Conservation (phyloP, 2,113 vertebrate species). For the Mormyrus iriodes region DNA sequence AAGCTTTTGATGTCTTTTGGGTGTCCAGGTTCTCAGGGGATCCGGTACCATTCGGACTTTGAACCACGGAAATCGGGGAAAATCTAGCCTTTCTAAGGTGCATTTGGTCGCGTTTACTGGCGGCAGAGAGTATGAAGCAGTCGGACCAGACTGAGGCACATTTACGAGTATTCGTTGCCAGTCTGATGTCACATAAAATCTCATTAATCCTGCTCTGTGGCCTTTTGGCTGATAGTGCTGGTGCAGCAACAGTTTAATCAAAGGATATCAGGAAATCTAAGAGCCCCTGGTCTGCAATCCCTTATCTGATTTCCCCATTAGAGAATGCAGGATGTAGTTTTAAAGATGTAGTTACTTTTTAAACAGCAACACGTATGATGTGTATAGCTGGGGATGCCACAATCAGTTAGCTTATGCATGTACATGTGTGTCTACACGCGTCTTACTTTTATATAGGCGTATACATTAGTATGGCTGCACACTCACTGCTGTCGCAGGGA, state of each 20-base stretch:
- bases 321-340: neutral
- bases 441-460: neutral
- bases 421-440: neutral
- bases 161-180: neutral
- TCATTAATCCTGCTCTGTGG: neutral
- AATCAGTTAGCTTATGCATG: neutral
- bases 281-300: neutral
- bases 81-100: neutral
- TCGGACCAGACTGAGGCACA: constrained; percentile 33
- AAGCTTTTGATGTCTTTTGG: neutral
- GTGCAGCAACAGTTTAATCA: neutral
- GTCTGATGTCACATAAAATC: neutral
- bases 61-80: neutral
- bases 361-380: neutral
- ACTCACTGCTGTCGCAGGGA: neutral
- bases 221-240: neutral
- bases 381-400: neutral
- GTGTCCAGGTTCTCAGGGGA: neutral
- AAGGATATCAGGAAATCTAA: neutral
- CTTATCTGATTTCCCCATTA: neutral
- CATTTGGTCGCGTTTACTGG: neutral
- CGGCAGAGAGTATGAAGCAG: constrained; percentile 36
- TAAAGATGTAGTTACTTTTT: neutral
- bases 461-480: neutral
- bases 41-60: neutral